These are phyloP conservation scores for Cebidichthys violaceus DNA, from an alignment of 2,113 vertebrate species.

Conservation along the genomic window DNA sequence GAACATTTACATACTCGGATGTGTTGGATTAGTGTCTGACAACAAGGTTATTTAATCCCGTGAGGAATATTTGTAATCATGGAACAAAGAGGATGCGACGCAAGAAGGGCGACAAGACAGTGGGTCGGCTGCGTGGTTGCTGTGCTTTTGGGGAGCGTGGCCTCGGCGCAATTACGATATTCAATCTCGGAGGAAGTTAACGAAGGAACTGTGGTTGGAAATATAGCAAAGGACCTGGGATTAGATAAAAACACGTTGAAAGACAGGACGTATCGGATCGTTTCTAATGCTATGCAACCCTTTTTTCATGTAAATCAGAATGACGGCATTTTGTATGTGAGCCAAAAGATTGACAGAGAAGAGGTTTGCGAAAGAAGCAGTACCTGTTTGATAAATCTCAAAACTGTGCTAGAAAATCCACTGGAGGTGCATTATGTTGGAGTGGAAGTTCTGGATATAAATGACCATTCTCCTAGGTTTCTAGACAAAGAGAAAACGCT, in stretches of 20 bases:
- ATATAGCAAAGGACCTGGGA: conserved; percentile 78
- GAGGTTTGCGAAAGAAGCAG: conserved; percentile 66
- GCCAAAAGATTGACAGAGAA: conserved; percentile 75
- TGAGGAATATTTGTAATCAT: conserved; percentile 41
- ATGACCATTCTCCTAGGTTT: conserved; percentile 85
- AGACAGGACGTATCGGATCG: conserved; percentile 72
- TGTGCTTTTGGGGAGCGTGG: conserved; percentile 54
- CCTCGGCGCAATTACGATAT: conserved; percentile 76
- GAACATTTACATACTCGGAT: rapidly evolving
- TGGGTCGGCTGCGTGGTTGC: conserved; percentile 22
- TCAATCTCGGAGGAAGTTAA: conserved; percentile 75
- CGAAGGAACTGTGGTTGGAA: conserved; percentile 74
- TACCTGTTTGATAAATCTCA: conserved; percentile 75
- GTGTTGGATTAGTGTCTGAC: conserved; percentile 13
- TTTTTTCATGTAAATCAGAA: conserved; percentile 71
- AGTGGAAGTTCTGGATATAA: conserved; percentile 85
- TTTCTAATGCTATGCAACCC: conserved; percentile 33
- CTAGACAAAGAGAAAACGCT: conserved; percentile 59
- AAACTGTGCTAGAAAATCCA: conserved; percentile 81
- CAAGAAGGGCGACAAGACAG: not conserved
- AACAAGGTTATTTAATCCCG: not conserved
- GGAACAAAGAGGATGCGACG: conserved; percentile 67
- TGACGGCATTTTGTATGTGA: conserved; percentile 75
- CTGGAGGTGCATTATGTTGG: conserved; percentile 86
- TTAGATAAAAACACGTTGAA: conserved; percentile 61